phyloP scores from a whole-genome alignment of 2,888 invertebrate genomes.

The Mayetiola destructor region DNA sequence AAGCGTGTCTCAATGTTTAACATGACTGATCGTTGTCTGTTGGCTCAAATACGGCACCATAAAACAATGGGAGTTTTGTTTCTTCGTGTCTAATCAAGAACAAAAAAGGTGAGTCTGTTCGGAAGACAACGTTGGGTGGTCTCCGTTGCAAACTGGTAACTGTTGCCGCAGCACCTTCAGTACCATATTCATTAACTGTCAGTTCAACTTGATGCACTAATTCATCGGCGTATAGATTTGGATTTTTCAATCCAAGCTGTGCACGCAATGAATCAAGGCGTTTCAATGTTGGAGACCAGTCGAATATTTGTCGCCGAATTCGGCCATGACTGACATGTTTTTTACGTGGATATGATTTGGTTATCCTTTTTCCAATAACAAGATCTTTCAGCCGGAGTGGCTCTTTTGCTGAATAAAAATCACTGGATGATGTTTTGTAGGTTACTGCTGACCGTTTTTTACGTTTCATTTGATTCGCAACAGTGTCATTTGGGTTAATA shows the following conservation, averaged over 20 bases:
- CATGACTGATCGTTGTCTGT: background rate
- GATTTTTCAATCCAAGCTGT: conserved; percentile 23
- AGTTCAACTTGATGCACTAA: conserved; percentile 48
- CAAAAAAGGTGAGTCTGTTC: conserved; percentile 51
- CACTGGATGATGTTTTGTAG: conserved; percentile 23
- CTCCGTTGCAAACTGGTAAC: conserved; percentile 39
- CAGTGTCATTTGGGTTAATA: conserved; percentile 17
- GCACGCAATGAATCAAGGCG: conserved; percentile 19
- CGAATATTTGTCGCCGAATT: conserved; percentile 18
- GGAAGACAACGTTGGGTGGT: conserved; percentile 36
- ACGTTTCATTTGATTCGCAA: conserved; percentile 13
- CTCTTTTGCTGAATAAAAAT: conserved; percentile 14
- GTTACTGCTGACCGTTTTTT: conserved; percentile 20
- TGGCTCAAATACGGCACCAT: conserved; percentile 41
- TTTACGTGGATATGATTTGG: conserved; percentile 23
- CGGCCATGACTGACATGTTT: conserved; percentile 20
- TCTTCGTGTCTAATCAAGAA: conserved; percentile 50
- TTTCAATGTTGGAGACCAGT: conserved; percentile 17
- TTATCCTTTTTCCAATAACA: conserved; percentile 24
- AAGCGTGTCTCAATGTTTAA: background rate
- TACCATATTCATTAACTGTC: conserved; percentile 47
- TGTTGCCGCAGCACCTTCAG: conserved; percentile 50
- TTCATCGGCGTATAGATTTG: conserved; percentile 41
- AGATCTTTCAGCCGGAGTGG: conserved; percentile 23
- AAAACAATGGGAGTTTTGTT: conserved; percentile 48